Evolutionary conservation across 2,113 vertebrate genomes (phyloP), one percentile per base, ranked within the genome.

Genomic region (Paramormyrops kingsleyae): DNA sequence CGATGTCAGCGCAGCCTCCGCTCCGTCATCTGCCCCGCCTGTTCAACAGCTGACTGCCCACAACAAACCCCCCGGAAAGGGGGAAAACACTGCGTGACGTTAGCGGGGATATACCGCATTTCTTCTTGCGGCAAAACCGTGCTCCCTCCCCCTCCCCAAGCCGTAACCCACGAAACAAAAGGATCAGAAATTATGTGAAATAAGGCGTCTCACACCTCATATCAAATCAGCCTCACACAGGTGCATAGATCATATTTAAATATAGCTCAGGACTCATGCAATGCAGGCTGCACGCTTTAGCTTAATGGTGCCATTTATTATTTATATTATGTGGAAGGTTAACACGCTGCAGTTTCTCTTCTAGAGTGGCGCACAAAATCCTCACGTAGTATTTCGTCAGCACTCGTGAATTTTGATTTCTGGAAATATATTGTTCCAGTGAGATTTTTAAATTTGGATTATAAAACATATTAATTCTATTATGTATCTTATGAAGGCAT

Each of bases 1-100:
- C 91, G 92, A 87, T 91, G 90, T 90, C 90, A 91, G 92, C 92
- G 94, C 94, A 93, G 92, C 92, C 92, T 93, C 91, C 91, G 90
- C 93, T 93, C 92, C 90, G 92, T 91, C 91, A 92, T 91, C 94
- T 93, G 93, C 96, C 95, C 96, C 96, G 94, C 96, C 96, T 94
- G 94, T 92, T n/a, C 87, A 92, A 89, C 91, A 92, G 89, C 88
- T 84, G 89, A 94, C 93, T 89, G 93, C 89, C 92, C 89, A 93
- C 93, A 91, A 92, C 87, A 90, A 90, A 92, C 92, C 91, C 87
- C 77, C 85, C 83, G 80, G 88, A 42, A 86, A 56, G 27, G 89
- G 47, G 59, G 90, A 88, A 85, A 42, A 77, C 88, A 89, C 89
- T 42, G 91, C 89, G 88, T 93, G 92, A 92, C 92, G 93, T 90